Percentiles rank a stretch among this genome's conserved stretches.
These are phyloP conservation scores for Ophonus ardosiacus DNA, from an alignment of 2,888 invertebrate genomes.

Conservation along the genomic window DNA sequence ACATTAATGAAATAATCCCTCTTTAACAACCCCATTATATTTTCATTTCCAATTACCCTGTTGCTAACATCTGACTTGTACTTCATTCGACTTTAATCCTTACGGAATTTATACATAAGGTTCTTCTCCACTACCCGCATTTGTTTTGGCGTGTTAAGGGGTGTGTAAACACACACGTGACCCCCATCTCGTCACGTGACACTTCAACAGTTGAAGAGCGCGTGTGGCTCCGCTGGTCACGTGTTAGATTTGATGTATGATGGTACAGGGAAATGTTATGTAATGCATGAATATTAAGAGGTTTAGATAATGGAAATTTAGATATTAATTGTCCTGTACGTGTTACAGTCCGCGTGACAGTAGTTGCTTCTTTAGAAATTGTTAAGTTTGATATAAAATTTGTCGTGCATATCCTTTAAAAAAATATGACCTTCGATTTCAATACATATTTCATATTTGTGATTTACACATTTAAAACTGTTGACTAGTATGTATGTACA, in stretches of 20 bases:
- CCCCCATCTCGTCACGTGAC: constrained; percentile 32
- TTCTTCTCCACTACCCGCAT: not conserved
- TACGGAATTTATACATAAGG: not conserved
- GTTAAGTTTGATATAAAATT: too few species aligned
- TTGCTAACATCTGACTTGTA: constrained; percentile 23
- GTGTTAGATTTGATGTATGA: constrained; percentile 11
- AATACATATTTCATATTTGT: too few species aligned
- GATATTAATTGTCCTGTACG: not conserved
- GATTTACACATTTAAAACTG: too few species aligned
- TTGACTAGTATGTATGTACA: too few species aligned
- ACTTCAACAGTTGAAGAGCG: constrained; percentile 18
- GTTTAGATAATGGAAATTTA: not conserved
- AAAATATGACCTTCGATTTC: too few species aligned
- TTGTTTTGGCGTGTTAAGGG: constrained; percentile 25
- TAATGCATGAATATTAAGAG: constrained; percentile 9
- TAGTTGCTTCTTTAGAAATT: not conserved
- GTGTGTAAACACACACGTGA: constrained; percentile 34
- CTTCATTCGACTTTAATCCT: not conserved
- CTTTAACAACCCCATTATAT: constrained; percentile 25
- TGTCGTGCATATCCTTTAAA: too few species aligned
- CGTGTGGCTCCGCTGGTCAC: constrained; percentile 21
- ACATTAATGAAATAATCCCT: constrained; percentile 28
- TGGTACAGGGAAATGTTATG: constrained; percentile 12
- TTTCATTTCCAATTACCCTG: constrained; percentile 27
- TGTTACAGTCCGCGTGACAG: not conserved